phyloP scores from a whole-genome alignment of 1,140 invertebrate species.

The Danaus melanippus region DNA sequence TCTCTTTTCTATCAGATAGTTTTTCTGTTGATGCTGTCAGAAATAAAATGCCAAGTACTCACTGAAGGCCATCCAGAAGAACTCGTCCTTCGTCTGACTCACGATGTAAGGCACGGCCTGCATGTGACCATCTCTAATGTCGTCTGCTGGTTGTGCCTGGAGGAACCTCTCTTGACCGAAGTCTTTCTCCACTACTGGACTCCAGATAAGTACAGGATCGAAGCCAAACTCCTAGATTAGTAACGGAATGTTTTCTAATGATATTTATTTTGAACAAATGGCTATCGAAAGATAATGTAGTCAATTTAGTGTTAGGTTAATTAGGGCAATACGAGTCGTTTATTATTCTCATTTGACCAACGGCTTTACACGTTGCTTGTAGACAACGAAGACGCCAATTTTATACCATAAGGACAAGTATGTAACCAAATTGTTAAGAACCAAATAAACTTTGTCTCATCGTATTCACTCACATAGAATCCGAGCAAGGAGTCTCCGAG shows the following conservation, averaged over 20 bases:
- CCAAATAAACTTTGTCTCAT: not conserved
- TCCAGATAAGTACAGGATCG: slow-evolving; percentile 76
- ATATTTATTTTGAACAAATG: not conserved
- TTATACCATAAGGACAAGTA: no score
- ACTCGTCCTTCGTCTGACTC: slow-evolving; percentile 78
- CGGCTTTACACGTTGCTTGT: no score
- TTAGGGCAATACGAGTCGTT: no score
- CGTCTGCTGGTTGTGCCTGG: slow-evolving; percentile 11
- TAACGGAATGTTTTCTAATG: no score
- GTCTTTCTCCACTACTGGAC: slow-evolving; percentile 78
- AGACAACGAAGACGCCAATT: no score
- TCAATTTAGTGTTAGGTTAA: not conserved
- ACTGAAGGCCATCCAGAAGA: slow-evolving; percentile 74
- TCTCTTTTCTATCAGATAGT: no score
- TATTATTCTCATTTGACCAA: no score
- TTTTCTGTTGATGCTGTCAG: no score
- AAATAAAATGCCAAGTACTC: slow-evolving; percentile 17
- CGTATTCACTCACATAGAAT: slow-evolving; percentile 66
- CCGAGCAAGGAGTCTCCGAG: slow-evolving; percentile 64
- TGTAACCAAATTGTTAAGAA: no score
- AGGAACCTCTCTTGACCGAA: slow-evolving; percentile 77
- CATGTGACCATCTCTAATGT: slow-evolving; percentile 74
- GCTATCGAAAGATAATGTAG: not conserved
- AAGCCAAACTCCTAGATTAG: slow-evolving; percentile 50
- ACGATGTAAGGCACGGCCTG: slow-evolving; percentile 77